Evolutionary conservation across 2,797 vertebrate species (phyloP), one percentile per base, ranked within the genome.

Genomic region (Crenichthys baileyi): DNA sequence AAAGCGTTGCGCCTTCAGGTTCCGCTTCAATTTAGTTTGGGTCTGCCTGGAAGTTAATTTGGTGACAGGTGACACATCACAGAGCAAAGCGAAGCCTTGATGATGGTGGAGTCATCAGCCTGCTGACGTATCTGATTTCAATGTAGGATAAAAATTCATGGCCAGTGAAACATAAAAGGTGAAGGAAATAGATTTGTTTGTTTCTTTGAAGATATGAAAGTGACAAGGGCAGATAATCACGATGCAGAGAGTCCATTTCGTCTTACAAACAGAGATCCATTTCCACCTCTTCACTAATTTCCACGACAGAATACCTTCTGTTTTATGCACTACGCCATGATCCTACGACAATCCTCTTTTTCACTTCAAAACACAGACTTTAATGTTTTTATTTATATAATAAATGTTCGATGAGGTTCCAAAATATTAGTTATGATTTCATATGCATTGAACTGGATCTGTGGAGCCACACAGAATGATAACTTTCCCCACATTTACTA

Each of bases 31-130:
- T 87, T 58, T 60, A 67, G 84, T 83, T 75, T 78, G 73, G 36
- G 56, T 81, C 81, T 44, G 73, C 61, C 75, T 79, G 79, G 72
- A 86, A 88, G 79, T 80, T 89, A 80, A 84, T 83, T 87, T 89
- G 82, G 91, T 90, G 92, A 89, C 85, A 89, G 86, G 85, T 91
- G 93, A 94, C 85, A 91, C 76, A 85, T 87, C 83, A 82, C 92
- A 95, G 91, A 76, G 79, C 39, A 8, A 71, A 78, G 36, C 22
- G 67, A 18, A 60, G 73, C 87, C 80, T 87, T 89, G 78, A 91
- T 86, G 78, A 84, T 55, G 29, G 55, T 55, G 71, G 74, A 81
- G 78, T 81, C 72, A 56, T 77, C 73, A 76, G 51, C 90, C 81
- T 83, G 73, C 44, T 74, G 63, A 80, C 56, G 58, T 3, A 56